These are phyloP conservation scores for Ranitomeya variabilis DNA, from an alignment of 2,113 vertebrate genomes.

Conservation along the genomic window DNA sequence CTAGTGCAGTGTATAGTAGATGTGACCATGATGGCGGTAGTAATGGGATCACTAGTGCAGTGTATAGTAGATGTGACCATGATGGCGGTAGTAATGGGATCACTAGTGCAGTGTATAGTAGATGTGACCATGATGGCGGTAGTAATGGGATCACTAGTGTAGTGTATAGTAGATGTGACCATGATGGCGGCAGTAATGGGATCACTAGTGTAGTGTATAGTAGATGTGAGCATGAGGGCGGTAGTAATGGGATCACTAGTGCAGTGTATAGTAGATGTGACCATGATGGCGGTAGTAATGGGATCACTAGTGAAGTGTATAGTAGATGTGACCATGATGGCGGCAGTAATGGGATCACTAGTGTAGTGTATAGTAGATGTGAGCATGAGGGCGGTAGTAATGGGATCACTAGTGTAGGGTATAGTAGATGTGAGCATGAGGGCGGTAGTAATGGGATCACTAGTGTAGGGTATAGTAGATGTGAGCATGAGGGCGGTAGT, in stretches of 20 bases:
- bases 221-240: too few species aligned
- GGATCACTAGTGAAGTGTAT: neutral
- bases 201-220: neutral
- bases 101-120: neutral
- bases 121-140: too few species aligned
- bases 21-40: too few species aligned
- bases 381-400: neutral
- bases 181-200: neutral
- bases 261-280: neutral
- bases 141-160: neutral
- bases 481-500: neutral
- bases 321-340: too few species aligned
- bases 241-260: neutral
- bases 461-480: neutral
- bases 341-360: neutral
- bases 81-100: neutral
- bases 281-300: neutral
- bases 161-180: neutral
- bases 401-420: neutral
- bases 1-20: too few species aligned
- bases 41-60: neutral
- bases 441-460: neutral
- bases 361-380: neutral
- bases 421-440: too few species aligned
- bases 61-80: too few species aligned